Evolutionary conservation across 2,888 invertebrate species (phyloP).

Genomic region (Iphiclides podalirius): DNA sequence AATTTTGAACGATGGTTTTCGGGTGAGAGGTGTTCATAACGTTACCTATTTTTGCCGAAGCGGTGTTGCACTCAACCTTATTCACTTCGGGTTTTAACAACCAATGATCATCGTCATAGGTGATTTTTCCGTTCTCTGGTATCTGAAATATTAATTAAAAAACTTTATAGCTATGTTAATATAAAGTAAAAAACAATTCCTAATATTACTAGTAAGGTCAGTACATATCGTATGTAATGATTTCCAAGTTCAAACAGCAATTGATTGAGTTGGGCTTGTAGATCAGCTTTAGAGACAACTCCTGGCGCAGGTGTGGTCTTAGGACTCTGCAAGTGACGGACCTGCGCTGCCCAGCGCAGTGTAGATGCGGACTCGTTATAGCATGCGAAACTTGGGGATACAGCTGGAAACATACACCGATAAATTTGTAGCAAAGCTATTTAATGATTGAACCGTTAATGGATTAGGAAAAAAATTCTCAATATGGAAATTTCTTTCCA

Average conservation of each 20-base stretch:
- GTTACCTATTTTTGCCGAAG: constrained; percentile 56
- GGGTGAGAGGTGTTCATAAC: constrained; percentile 53
- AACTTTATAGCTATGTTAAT: no score
- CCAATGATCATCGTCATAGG: constrained; percentile 60
- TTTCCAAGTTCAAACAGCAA: constrained; percentile 55
- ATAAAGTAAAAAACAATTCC: no score
- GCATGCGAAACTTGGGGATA: constrained; percentile 87
- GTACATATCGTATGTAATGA: constrained; percentile 61
- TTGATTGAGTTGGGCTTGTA: constrained; percentile 65
- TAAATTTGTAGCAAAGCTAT: no score
- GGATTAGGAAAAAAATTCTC: no score
- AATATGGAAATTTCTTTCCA: no score
- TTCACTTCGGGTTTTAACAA: constrained; percentile 33
- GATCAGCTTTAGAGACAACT: constrained; percentile 38
- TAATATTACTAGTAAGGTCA: no score
- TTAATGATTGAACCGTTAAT: no score
- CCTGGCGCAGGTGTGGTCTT: constrained; percentile 32
- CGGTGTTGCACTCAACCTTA: constrained; percentile 18
- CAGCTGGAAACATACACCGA: constrained; percentile 77
- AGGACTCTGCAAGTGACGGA: constrained; percentile 81
- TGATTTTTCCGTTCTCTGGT: constrained; percentile 56
- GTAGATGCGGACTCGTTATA: constrained; percentile 91
- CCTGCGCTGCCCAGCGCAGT: constrained; percentile 88
- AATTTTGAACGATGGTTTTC: constrained; percentile 48
- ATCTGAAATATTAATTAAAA: constrained; percentile 36